Percentiles rank a stretch among this genome's conserved stretches.
Evolutionary conservation across 2,888 invertebrate species (phyloP).

Genomic region (Apamea monoglypha): DNA sequence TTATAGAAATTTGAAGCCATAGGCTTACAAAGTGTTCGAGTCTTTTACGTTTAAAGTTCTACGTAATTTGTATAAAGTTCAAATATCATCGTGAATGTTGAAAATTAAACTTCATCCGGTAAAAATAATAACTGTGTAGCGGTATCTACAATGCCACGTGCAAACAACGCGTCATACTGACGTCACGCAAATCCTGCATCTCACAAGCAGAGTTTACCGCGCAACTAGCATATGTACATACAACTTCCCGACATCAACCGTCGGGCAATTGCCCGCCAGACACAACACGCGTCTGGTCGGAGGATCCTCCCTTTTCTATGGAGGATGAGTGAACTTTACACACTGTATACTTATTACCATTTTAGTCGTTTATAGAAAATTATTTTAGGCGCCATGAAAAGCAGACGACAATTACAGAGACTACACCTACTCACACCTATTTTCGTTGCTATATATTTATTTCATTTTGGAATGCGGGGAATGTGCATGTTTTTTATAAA

Average conservation of each 20-base stretch:
- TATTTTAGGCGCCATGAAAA: not conserved
- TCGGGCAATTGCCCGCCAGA: too few species aligned
- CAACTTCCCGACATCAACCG: too few species aligned
- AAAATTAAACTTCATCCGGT: not conserved
- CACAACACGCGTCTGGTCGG: too few species aligned
- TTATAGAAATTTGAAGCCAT: too few species aligned
- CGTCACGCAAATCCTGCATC: too few species aligned
- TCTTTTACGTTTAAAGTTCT: not conserved
- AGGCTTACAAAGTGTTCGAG: slow-evolving; percentile 7
- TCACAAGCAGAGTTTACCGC: too few species aligned
- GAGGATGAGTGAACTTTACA: too few species aligned
- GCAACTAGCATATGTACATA: too few species aligned
- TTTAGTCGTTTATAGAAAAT: too few species aligned
- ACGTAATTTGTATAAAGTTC: not conserved
- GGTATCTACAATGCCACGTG: too few species aligned
- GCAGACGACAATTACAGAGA: not conserved
- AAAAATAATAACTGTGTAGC: not conserved
- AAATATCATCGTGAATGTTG: not conserved
- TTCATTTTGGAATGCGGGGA: slow-evolving; percentile 20
- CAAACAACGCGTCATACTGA: too few species aligned
- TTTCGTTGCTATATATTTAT: not conserved
- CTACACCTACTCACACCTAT: not conserved
- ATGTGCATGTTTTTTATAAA: slow-evolving; percentile 43
- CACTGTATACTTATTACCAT: not conserved
- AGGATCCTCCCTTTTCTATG: too few species aligned